A percentile compares a stretch with the other conserved stretches of the same genome.
Conservation (phyloP, 2,797 vertebrate species). For the Octomys mimax region DNA sequence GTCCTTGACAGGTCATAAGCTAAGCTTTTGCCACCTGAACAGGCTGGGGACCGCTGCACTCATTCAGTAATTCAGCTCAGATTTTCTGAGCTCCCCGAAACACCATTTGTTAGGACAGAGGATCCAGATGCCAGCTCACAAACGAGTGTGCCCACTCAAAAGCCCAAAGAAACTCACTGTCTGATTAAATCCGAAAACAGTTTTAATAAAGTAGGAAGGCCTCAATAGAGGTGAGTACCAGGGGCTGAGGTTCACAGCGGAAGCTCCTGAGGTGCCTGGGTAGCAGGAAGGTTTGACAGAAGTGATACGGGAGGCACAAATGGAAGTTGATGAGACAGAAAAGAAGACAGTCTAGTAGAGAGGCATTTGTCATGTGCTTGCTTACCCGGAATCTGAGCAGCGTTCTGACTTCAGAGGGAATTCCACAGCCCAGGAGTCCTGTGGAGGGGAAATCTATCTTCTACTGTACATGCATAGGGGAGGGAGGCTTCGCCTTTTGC, state of each 20-base stretch:
- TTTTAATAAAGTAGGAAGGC: background rate
- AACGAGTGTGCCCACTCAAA: background rate
- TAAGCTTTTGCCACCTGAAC: fast-evolving
- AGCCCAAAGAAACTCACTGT: background rate
- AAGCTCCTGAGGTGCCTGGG: background rate
- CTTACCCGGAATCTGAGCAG: background rate
- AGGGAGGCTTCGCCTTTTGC: background rate
- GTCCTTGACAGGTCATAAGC: background rate
- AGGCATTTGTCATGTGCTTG: background rate
- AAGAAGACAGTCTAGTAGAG: background rate
- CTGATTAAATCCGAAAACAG: background rate
- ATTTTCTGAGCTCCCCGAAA: background rate
- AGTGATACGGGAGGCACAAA: background rate
- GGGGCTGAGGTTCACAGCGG: background rate
- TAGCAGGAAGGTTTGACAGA: background rate
- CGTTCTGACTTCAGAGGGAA: background rate
- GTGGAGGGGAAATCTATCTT: background rate
- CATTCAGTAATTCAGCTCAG: background rate
- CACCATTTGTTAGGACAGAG: background rate
- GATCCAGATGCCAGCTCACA: background rate
- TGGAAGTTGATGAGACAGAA: background rate
- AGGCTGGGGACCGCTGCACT: fast-evolving
- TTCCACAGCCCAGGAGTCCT: background rate
- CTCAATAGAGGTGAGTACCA: background rate
- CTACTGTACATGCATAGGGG: background rate